A percentile compares a stretch with the other conserved stretches of the same genome.
phyloP scores from a whole-genome alignment of 2,113 vertebrate species.

The Nestor notabilis region DNA sequence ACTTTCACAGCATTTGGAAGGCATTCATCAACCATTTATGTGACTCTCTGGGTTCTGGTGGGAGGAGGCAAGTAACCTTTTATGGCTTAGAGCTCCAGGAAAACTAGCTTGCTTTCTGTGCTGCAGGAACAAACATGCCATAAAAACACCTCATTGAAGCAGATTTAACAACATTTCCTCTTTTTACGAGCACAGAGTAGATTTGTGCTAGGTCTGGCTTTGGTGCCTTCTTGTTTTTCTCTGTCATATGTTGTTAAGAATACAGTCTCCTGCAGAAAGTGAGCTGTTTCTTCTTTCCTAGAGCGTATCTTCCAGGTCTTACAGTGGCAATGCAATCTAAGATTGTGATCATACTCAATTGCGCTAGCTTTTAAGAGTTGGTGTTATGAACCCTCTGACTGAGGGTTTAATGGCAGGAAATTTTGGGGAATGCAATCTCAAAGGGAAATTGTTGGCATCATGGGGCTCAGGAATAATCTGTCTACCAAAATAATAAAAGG shows the following conservation, averaged over 20 bases:
- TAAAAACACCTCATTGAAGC: conserved; percentile 16
- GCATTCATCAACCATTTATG: not conserved
- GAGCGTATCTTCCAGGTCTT: not conserved
- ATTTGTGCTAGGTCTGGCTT: not conserved
- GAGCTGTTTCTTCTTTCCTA: not conserved
- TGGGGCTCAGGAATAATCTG: not conserved
- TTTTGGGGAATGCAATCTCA: not conserved
- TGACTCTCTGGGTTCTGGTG: not conserved
- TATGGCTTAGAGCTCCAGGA: not conserved
- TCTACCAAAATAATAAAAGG: not conserved
- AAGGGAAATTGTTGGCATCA: not conserved
- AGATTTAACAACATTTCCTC: conserved; percentile 7
- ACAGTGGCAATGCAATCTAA: not conserved
- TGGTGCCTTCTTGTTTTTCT: not conserved
- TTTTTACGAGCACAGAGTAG: conserved; percentile 18
- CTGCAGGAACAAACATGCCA: not conserved
- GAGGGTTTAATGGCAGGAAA: not conserved
- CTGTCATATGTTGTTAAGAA: not conserved
- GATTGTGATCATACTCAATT: not conserved
- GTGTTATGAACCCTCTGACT: not conserved
- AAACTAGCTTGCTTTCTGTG: not conserved
- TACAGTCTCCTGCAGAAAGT: not conserved
- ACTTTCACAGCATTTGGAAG: not conserved
- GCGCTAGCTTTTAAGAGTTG: not conserved
- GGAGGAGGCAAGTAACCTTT: not conserved